phyloP scores from a whole-genome alignment of 2,113 vertebrate species.

The Pituophis catenifer region DNA sequence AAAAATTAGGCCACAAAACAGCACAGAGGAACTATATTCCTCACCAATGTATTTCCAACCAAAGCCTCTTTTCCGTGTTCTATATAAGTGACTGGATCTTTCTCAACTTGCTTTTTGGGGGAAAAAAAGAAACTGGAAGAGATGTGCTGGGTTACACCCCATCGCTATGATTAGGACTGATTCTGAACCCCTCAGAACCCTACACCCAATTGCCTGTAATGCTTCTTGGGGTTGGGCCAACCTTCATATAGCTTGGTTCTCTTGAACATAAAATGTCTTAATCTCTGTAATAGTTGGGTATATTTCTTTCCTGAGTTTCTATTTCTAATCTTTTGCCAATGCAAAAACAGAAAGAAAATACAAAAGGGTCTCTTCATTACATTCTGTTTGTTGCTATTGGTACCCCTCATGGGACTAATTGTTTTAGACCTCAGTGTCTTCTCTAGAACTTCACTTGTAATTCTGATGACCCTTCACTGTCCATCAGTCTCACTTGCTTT shows the following conservation, averaged over 20 bases:
- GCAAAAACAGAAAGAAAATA: constrained; percentile 45
- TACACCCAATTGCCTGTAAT: background rate
- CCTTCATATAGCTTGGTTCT: background rate
- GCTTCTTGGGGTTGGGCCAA: background rate
- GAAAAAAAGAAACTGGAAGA: background rate
- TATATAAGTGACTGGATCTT: too few species aligned
- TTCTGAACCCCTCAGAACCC: background rate
- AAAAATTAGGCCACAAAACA: background rate
- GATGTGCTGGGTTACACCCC: background rate
- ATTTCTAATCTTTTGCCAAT: background rate
- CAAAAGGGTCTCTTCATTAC: background rate
- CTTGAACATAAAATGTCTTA: background rate
- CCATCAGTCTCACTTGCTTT: constrained; percentile 11
- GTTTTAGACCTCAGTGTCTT: background rate
- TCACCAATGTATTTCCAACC: background rate
- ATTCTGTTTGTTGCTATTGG: background rate
- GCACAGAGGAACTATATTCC: background rate
- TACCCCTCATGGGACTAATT: background rate
- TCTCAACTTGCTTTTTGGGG: background rate
- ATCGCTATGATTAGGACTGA: background rate
- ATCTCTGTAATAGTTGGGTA: constrained; percentile 53
- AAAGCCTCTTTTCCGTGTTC: background rate
- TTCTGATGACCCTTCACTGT: background rate
- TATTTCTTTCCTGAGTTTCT: constrained; percentile 45
- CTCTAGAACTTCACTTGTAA: background rate